phyloP scores from a whole-genome alignment of 1,140 invertebrate species.

The Polyergus mexicanus region DNA sequence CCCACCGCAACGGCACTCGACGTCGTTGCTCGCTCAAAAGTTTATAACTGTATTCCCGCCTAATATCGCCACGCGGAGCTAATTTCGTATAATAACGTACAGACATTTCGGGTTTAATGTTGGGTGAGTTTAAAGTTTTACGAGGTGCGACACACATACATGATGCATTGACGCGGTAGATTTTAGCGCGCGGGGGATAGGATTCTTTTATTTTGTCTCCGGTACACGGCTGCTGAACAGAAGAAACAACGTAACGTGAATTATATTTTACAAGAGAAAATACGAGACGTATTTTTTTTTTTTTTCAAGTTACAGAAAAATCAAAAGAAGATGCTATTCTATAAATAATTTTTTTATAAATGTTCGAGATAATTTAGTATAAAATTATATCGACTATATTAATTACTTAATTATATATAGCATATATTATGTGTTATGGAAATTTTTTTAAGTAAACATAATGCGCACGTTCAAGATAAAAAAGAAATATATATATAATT shows the following conservation, averaged over 20 bases:
- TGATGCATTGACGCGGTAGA: background rate
- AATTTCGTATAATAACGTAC: slow-evolving; percentile 59
- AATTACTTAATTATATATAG: background rate
- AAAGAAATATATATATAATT: background rate
- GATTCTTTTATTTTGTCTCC: background rate
- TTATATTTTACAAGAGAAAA: slow-evolving; percentile 12
- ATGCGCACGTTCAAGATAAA: background rate
- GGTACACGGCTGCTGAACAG: background rate
- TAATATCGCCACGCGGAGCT: slow-evolving; percentile 58
- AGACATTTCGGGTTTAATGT: slow-evolving; percentile 56
- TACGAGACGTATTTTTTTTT: background rate
- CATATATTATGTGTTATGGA: too few relatives aligned
- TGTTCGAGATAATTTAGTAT: background rate
- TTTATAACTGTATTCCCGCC: slow-evolving; percentile 59
- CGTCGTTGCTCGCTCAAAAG: slow-evolving; percentile 48
- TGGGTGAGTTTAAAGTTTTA: slow-evolving; percentile 54
- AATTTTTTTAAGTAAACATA: background rate
- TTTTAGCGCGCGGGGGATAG: slow-evolving; percentile 32
- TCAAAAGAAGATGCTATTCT: too few relatives aligned
- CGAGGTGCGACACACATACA: slow-evolving; percentile 17
- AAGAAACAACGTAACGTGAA: background rate
- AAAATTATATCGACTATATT: background rate
- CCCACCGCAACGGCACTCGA: slow-evolving; percentile 30
- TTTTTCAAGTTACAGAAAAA: background rate
- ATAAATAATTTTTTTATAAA: too few relatives aligned